These are phyloP conservation scores for Zaprionus tsacasi DNA, from an alignment of 1,140 invertebrate species.

Conservation along the genomic window DNA sequence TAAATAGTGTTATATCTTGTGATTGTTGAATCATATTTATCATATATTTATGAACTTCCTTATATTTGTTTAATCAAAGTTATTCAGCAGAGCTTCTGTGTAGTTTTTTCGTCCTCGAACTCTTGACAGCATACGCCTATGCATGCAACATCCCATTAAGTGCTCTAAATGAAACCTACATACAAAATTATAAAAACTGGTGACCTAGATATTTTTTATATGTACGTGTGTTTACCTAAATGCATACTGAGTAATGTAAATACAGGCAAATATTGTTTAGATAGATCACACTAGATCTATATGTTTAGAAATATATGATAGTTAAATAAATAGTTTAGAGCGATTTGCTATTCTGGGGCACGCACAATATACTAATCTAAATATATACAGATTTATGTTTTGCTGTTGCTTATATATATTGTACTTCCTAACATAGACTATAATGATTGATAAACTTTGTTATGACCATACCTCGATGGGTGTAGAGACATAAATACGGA, in stretches of 20 bases:
- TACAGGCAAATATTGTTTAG: constrained; percentile 13
- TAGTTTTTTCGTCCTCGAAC: not conserved
- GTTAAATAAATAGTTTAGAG: not conserved
- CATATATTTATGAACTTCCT: no score
- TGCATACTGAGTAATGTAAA: constrained; percentile 17
- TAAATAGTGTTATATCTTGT: no score
- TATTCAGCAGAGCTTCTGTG: not conserved
- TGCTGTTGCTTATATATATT: constrained; percentile 21
- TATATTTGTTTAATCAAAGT: not conserved
- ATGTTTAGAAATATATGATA: not conserved
- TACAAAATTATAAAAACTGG: constrained; percentile 19
- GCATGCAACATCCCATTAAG: not conserved
- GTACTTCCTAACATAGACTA: constrained; percentile 5
- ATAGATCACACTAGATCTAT: constrained; percentile 6
- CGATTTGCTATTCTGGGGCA: constrained; percentile 2
- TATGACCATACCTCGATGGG: not conserved
- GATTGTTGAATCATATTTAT: no score
- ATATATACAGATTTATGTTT: constrained; percentile 4
- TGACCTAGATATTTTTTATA: constrained; percentile 21
- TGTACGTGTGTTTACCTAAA: constrained; percentile 2
- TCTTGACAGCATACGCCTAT: not conserved
- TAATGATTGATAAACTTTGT: not conserved
- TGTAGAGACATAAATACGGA: not conserved
- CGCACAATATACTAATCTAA: constrained; percentile 12
- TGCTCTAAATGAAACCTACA: constrained; percentile 4